Percentiles rank a stretch among this genome's conserved stretches.
Evolutionary conservation across 2,113 vertebrate genomes (phyloP).

Genomic region (Neopipo cinnamomea): DNA sequence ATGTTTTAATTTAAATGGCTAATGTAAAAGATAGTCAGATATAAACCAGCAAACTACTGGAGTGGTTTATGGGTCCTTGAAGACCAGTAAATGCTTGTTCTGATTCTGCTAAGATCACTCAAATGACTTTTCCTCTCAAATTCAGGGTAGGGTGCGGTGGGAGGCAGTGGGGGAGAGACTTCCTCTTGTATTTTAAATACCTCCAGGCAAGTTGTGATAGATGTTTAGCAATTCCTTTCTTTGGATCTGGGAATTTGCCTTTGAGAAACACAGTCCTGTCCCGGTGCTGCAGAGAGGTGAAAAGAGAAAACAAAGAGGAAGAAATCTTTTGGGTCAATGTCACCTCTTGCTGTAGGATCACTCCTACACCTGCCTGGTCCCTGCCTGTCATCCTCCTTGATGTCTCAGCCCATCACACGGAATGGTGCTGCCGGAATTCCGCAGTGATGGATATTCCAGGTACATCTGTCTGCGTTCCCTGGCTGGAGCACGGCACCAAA

Average conservation of each 20-base stretch:
- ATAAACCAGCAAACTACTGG: conserved; percentile 32
- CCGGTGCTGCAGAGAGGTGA: not conserved
- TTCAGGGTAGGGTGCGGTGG: not conserved
- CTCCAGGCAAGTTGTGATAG: not conserved
- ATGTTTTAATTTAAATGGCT: conserved; percentile 70
- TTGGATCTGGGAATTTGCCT: not conserved
- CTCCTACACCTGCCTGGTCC: not conserved
- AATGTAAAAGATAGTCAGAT: conserved; percentile 55
- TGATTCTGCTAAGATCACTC: conserved; percentile 21
- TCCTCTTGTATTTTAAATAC: conserved; percentile 16
- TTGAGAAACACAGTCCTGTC: not conserved
- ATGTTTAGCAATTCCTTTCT: not conserved
- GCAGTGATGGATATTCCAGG: fast-evolving
- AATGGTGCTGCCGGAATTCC: fast-evolving
- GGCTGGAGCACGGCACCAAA: not conserved
- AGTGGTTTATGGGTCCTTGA: conserved; percentile 62
- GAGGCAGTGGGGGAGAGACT: not conserved
- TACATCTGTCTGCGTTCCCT: fast-evolving
- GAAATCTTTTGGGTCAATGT: not conserved
- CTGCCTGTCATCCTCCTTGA: not conserved
- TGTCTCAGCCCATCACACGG: fast-evolving
- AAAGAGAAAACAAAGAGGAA: not conserved
- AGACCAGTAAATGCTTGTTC: conserved; percentile 54
- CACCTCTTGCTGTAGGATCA: not conserved
- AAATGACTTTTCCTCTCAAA: not conserved